Conservation (phyloP, 2,113 vertebrate species). For the Hylia prasina region DNA sequence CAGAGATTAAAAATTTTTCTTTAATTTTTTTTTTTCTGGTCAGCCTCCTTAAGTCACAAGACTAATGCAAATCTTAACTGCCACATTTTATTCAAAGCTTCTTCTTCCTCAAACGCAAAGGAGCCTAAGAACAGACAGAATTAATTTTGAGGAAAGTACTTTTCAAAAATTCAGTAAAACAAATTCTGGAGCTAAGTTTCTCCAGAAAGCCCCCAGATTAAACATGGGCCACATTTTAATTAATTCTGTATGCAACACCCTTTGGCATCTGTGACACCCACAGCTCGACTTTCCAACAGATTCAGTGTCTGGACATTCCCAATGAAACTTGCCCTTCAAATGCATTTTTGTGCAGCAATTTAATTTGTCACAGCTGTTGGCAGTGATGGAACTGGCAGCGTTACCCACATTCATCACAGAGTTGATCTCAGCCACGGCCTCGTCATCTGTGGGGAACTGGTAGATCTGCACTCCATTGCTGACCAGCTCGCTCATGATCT, state of each 20-base stretch:
- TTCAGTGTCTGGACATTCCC: not conserved
- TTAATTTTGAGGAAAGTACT: not conserved
- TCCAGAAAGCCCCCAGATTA: not conserved
- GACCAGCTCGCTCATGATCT: constrained; percentile 98
- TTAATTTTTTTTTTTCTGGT: not conserved
- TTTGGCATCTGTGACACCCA: not conserved
- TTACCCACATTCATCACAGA: constrained; percentile 94
- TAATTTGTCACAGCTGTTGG: not conserved
- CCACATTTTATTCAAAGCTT: not conserved
- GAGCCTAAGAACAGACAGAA: not conserved
- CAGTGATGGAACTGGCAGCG: rapidly evolving
- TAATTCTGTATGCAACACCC: not conserved
- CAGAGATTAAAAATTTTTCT: not conserved
- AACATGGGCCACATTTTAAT: not conserved
- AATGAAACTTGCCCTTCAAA: not conserved
- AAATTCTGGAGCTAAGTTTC: not conserved
- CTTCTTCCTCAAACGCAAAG: not conserved
- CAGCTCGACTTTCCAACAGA: not conserved
- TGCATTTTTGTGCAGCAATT: not conserved
- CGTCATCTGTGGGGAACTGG: constrained; percentile 95
- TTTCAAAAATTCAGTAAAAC: not conserved
- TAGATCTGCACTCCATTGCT: constrained; percentile 99
- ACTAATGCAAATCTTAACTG: not conserved
- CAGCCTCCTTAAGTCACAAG: not conserved
- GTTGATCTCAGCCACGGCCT: constrained; percentile 93